A percentile compares a stretch with the other conserved stretches of the same genome.
Evolutionary conservation across 2,797 vertebrate genomes (phyloP).

Genomic region (Alosa sapidissima): DNA sequence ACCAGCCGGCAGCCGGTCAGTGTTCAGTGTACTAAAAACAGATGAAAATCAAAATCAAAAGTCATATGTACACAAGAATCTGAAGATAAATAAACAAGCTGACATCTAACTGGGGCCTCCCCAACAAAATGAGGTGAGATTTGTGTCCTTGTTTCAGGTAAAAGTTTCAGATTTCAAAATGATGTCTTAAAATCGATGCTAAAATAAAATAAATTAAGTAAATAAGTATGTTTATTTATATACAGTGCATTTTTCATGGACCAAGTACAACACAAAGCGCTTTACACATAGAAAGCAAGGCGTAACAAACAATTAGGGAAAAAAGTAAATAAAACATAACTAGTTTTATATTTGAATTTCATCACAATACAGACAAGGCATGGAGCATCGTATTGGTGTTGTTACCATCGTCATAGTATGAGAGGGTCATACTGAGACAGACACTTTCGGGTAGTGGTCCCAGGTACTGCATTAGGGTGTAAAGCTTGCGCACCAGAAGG

Average conservation of each 20-base stretch:
- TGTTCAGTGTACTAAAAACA: neutral
- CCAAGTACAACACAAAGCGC: too few species aligned
- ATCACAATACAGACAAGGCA: neutral
- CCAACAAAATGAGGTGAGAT: too few species aligned
- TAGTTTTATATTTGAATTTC: neutral
- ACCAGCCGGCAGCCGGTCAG: neutral
- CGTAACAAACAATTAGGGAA: too few species aligned
- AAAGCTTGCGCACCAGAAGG: slow-evolving; percentile 92
- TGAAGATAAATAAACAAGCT: too few species aligned
- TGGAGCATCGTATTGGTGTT: neutral
- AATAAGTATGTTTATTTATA: too few species aligned
- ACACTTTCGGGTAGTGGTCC: slow-evolving; percentile 85
- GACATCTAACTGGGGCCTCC: too few species aligned
- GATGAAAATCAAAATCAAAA: too few species aligned
- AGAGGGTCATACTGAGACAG: slow-evolving; percentile 92
- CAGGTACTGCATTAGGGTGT: slow-evolving; percentile 91
- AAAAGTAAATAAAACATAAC: too few species aligned
- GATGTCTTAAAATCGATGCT: neutral
- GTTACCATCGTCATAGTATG: slow-evolving; percentile 90
- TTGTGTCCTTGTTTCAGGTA: neutral
- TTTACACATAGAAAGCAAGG: too few species aligned
- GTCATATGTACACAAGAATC: too few species aligned
- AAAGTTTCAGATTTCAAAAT: too few species aligned
- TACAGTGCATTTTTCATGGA: too few species aligned
- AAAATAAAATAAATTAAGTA: neutral